Evolutionary conservation across 2,888 invertebrate species (phyloP).

Genomic region (Didymodactylos carnosus): DNA sequence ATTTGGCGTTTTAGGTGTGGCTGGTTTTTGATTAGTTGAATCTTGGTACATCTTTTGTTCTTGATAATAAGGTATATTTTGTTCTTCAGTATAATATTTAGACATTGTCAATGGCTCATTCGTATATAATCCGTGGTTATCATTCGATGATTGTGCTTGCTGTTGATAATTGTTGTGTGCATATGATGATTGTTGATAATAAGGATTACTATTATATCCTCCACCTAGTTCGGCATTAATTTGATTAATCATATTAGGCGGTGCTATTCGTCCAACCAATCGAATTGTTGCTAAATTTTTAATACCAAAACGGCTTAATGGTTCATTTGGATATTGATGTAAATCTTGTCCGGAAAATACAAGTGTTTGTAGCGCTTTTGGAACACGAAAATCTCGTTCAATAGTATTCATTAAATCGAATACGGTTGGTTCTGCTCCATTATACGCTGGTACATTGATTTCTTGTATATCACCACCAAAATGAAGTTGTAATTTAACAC

Average conservation of each 20-base stretch:
- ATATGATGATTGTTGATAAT: no score
- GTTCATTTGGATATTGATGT: slow-evolving; percentile 1
- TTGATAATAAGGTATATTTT: background rate
- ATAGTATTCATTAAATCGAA: slow-evolving; percentile 10
- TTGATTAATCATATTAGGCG: background rate
- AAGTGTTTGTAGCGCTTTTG: slow-evolving; percentile 1
- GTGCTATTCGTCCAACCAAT: slow-evolving; percentile 4
- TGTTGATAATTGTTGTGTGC: no score
- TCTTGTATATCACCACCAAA: slow-evolving; percentile 13
- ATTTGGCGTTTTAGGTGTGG: background rate
- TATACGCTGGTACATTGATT: background rate
- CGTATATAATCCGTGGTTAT: background rate
- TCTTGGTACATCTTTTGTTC: background rate
- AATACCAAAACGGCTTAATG: slow-evolving; percentile 11
- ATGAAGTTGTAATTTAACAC: slow-evolving; percentile 9
- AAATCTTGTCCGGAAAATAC: slow-evolving; percentile 12
- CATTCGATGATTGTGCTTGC: background rate
- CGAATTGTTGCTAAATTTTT: slow-evolving; percentile 4
- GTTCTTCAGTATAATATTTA: background rate
- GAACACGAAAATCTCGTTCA: slow-evolving; percentile 11
- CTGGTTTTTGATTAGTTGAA: background rate
- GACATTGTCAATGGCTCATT: background rate
- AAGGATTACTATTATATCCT: background rate
- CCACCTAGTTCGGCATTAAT: background rate
- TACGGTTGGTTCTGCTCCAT: slow-evolving; percentile 4